These are phyloP conservation scores for Scrobipalpa atriplicella DNA, from an alignment of 2,888 invertebrate species.

Conservation along the genomic window DNA sequence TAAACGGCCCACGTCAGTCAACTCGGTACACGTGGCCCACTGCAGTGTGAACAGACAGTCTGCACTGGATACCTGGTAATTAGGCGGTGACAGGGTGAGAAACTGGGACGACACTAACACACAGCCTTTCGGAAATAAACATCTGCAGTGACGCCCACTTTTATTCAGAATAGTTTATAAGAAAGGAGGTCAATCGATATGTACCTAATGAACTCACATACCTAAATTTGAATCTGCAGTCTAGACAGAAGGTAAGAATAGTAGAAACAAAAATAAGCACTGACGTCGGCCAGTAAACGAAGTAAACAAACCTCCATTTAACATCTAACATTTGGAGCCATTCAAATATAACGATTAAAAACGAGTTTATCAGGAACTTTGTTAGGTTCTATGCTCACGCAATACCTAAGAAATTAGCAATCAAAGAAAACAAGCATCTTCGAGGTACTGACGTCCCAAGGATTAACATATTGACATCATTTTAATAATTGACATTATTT, in stretches of 20 bases:
- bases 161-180: conserved; percentile 34
- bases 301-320: background rate
- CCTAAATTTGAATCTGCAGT: conserved; percentile 22
- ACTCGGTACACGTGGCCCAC: conserved; percentile 4
- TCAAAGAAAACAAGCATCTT: no score
- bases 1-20: conserved; percentile 23
- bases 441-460: no score
- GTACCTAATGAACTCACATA: conserved; percentile 31
- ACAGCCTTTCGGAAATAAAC: conserved; percentile 35
- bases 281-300: background rate
- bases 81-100: conserved; percentile 29
- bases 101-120: conserved; percentile 4
- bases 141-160: conserved; percentile 34
- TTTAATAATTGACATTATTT: no score
- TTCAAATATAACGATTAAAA: no score
- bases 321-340: background rate
- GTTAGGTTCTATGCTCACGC: no score
- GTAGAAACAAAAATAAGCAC: conserved; percentile 7
- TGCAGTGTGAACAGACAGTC: conserved; percentile 36
- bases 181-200: conserved; percentile 54
- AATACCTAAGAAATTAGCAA: no score
- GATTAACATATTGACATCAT: no score
- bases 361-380: no score
- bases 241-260: conserved; percentile 31
- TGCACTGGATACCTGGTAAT: conserved; percentile 22